Evolutionary conservation across 2,797 vertebrate species (phyloP).

Genomic region (Sternotherus odoratus): DNA sequence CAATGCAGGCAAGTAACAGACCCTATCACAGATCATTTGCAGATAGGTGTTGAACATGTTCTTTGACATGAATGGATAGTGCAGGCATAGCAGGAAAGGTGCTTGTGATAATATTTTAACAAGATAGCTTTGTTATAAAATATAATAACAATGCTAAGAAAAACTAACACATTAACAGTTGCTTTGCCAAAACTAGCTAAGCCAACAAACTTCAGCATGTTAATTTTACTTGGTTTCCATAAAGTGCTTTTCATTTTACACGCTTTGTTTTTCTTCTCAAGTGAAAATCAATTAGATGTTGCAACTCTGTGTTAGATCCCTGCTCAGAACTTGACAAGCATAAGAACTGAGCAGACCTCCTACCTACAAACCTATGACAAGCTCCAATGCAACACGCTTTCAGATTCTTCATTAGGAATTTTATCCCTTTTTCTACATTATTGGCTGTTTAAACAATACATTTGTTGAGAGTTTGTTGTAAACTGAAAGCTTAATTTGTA

Average conservation of each 20-base stretch:
- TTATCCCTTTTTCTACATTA: not conserved
- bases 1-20: not conserved
- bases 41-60: conserved; percentile 19
- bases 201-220: rapidly evolving
- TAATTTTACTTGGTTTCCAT: not conserved
- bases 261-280: not conserved
- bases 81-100: not conserved
- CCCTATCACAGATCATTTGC: rapidly evolving
- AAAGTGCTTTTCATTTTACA: not conserved
- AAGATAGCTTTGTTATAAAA: not conserved
- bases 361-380: not conserved
- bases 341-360: not conserved
- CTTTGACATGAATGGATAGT: not conserved
- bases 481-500: not conserved
- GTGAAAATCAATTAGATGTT: not conserved
- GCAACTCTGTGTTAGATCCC: not conserved
- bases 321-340: rapidly evolving
- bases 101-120: not conserved
- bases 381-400: not conserved
- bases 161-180: not conserved
- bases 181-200: not conserved
- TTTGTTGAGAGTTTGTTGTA: not conserved
- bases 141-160: rapidly evolving
- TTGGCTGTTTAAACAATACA: not conserved
- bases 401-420: not conserved